These are phyloP conservation scores for Ctenoplectra terminalis DNA, from an alignment of 1,140 invertebrate species.

Conservation along the genomic window DNA sequence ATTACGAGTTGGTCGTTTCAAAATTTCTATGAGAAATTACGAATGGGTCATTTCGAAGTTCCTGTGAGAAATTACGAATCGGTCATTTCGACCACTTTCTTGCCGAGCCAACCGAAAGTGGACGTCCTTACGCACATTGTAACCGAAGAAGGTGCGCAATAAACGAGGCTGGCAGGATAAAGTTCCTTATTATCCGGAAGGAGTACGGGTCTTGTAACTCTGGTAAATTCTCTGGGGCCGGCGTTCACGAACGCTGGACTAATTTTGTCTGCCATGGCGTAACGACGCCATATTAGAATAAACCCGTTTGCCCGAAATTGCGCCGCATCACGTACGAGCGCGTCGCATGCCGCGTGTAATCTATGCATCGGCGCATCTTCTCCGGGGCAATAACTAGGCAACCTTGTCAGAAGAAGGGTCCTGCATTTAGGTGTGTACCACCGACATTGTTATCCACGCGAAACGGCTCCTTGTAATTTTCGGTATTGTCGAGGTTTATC, in stretches of 20 bases:
- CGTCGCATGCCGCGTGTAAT: conserved; percentile 41
- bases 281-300: conserved; percentile 44
- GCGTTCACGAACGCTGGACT: conserved; percentile 29
- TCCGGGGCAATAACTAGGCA: conserved; percentile 30
- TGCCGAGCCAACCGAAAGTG: too few species aligned
- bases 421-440: background rate
- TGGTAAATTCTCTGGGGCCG: conserved; percentile 34
- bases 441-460: conserved; percentile 4
- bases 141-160: background rate
- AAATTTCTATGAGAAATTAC: too few species aligned
- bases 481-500: background rate
- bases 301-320: conserved; percentile 62
- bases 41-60: too few species aligned
- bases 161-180: background rate
- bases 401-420: conserved; percentile 12
- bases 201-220: conserved; percentile 13
- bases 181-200: conserved; percentile 38
- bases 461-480: conserved; percentile 17
- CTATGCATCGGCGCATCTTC: conserved; percentile 45
- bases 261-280: conserved; percentile 21
- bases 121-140: background rate
- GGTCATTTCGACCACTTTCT: too few species aligned
- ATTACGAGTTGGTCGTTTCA: too few species aligned
- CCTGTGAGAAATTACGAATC: too few species aligned
- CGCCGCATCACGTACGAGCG: conserved; percentile 50